Conservation (phyloP, 2,113 vertebrate genomes). For the Bufo gargarizans region DNA sequence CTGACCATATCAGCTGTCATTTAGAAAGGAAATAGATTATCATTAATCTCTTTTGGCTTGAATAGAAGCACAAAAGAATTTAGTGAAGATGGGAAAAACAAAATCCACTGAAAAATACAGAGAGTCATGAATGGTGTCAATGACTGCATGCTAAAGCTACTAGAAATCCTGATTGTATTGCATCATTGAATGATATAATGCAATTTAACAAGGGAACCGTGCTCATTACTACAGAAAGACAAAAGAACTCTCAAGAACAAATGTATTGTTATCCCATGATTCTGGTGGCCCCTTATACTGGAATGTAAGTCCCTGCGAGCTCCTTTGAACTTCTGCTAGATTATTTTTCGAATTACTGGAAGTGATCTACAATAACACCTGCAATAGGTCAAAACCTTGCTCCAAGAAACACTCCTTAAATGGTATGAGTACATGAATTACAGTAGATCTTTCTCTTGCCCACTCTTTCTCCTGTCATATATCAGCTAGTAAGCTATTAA, state of each 20-base stretch:
- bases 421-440: background rate
- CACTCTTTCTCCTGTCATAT: background rate
- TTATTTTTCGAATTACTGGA: background rate
- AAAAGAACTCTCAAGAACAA: background rate
- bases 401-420: background rate
- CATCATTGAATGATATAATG: background rate
- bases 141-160: background rate
- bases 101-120: conserved; percentile 3
- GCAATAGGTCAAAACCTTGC: background rate
- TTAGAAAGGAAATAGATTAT: background rate
- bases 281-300: background rate
- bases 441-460: background rate
- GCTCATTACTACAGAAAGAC: background rate
- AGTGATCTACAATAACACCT: background rate
- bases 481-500: background rate
- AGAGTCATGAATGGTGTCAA: background rate
- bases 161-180: conserved; percentile 6
- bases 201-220: background rate
- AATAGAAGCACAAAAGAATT: background rate
- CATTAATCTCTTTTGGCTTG: background rate
- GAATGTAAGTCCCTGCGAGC: background rate
- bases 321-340: background rate
- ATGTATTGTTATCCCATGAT: conserved; percentile 22
- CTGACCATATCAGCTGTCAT: conserved; percentile 1
- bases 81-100: conserved; percentile 2